Conservation (phyloP, 2,113 vertebrate genomes). For the Tapirus terrestris region DNA sequence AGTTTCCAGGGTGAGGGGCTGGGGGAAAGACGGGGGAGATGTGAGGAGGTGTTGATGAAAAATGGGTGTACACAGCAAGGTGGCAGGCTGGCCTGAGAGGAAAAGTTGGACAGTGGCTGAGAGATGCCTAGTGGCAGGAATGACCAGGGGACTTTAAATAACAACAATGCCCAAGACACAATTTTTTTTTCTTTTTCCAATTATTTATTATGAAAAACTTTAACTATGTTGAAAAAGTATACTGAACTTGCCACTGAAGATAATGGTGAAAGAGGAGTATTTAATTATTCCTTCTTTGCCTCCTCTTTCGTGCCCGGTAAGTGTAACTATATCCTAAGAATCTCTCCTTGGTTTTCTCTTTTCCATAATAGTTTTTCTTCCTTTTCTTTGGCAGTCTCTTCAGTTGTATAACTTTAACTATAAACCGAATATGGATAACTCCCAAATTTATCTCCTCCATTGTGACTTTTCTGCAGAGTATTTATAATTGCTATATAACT, state of each 20-base stretch:
- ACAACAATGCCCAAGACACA: not conserved
- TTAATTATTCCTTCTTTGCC: not conserved
- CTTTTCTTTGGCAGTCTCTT: not conserved
- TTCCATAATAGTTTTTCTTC: not conserved
- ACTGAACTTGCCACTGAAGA: not conserved
- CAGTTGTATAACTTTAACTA: not conserved
- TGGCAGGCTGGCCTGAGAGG: not conserved
- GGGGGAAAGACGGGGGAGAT: not conserved
- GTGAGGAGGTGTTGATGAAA: not conserved
- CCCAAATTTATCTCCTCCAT: not conserved
- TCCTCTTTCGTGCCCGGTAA: not conserved
- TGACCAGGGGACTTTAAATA: not conserved
- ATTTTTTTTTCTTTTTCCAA: too few species aligned
- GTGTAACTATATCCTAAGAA: not conserved
- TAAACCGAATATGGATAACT: not conserved
- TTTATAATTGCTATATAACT: not conserved
- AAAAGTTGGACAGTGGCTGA: not conserved
- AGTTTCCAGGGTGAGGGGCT: not conserved
- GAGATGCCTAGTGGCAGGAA: not conserved
- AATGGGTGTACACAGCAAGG: not conserved
- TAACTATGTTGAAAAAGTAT: not conserved
- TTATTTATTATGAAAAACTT: not conserved
- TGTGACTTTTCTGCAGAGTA: not conserved
- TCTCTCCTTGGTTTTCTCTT: not conserved
- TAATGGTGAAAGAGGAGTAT: not conserved